phyloP scores from a whole-genome alignment of 1,140 invertebrate species.

The Maconellicoccus hirsutus region DNA sequence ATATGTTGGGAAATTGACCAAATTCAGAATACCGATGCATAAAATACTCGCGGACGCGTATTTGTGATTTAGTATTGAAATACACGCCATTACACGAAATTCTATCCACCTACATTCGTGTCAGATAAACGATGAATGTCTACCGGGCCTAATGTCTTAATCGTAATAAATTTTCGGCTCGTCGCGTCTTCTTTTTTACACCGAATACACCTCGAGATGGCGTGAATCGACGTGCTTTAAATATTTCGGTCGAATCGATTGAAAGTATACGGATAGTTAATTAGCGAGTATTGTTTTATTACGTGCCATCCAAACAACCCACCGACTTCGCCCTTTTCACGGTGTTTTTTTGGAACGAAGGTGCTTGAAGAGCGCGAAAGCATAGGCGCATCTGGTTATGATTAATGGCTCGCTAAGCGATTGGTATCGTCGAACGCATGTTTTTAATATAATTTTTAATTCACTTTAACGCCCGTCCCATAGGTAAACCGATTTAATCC shows the following conservation, averaged over 20 bases:
- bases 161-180: not conserved
- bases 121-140: not conserved
- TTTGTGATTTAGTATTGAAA: not conserved
- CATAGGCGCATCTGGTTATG: too few relatives aligned
- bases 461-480: too few relatives aligned
- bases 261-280: not conserved
- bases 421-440: too few relatives aligned
- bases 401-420: too few relatives aligned
- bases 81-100: conserved; percentile 4
- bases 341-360: too few relatives aligned
- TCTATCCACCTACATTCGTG: conserved; percentile 2
- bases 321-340: too few relatives aligned
- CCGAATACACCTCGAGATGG: not conserved
- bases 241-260: not conserved
- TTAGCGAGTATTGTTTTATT: not conserved
- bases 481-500: too few relatives aligned
- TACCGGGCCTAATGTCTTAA: not conserved
- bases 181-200: too few relatives aligned
- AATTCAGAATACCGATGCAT: not conserved
- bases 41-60: not conserved
- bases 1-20: not conserved
- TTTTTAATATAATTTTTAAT: too few relatives aligned
- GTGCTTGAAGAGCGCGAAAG: too few relatives aligned
- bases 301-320: too few relatives aligned
- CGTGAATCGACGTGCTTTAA: not conserved